Evolutionary conservation across 2,113 vertebrate genomes (phyloP).

Genomic region (Prochilodus magdalenae): DNA sequence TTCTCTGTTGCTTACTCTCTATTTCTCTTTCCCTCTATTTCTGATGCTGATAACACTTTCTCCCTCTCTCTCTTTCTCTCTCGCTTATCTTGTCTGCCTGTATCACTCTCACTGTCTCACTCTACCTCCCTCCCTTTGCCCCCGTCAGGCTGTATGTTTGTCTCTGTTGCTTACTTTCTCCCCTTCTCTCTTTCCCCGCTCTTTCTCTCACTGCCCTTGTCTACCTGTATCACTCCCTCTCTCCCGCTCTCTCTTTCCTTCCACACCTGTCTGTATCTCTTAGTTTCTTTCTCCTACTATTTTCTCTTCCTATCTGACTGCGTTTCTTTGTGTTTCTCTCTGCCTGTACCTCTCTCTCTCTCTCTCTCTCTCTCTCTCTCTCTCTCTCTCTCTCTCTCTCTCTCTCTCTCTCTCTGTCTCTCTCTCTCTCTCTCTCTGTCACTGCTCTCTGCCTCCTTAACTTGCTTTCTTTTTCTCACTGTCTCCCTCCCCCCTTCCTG

Average conservation of each 20-base stretch:
- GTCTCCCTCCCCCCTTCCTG: no score
- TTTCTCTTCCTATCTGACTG: no score
- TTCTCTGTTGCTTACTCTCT: not conserved
- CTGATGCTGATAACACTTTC: not conserved
- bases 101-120: not conserved
- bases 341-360: no score
- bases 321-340: no score
- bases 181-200: not conserved
- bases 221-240: not conserved
- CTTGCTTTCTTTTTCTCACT: not conserved
- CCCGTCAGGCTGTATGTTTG: not conserved
- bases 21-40: constrained; percentile 4
- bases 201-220: not conserved
- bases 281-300: not conserved
- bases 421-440: not conserved
- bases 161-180: not conserved
- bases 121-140: not conserved
- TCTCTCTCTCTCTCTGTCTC: not conserved
- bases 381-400: not conserved
- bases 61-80: not conserved
- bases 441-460: not conserved
- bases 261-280: not conserved
- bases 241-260: not conserved
- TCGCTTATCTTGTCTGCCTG: not conserved
- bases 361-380: not conserved